phyloP scores from a whole-genome alignment of 2,888 invertebrate genomes.

The Pachydiplax longipennis region DNA sequence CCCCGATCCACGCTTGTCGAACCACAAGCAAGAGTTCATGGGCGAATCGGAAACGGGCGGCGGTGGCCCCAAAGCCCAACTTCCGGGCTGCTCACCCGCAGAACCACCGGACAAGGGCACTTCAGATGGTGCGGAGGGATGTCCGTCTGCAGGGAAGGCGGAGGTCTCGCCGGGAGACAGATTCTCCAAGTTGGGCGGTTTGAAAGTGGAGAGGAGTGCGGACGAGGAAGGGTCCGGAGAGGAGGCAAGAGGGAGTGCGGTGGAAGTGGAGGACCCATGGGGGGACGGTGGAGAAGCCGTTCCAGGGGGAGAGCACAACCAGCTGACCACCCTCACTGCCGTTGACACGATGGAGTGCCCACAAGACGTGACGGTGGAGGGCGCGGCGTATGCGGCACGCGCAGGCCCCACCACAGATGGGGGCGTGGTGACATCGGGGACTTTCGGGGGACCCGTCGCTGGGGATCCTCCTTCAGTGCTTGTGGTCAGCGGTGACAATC shows the following conservation, averaged over 20 bases:
- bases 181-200: background rate
- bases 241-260: background rate
- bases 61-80: background rate
- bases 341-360: conserved; percentile 38
- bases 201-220: background rate
- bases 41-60: background rate
- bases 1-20: background rate
- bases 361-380: conserved; percentile 18
- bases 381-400: conserved; percentile 22
- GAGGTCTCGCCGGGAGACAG: too few relatives aligned
- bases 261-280: conserved; percentile 20
- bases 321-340: conserved; percentile 35
- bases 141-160: background rate
- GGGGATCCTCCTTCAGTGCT: conserved; percentile 18
- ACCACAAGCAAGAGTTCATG: background rate
- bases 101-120: background rate
- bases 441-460: background rate
- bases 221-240: background rate
- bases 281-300: background rate
- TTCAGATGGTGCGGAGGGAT: background rate
- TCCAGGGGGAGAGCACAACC: conserved; percentile 11
- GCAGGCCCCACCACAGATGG: background rate
- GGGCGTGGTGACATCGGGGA: background rate
- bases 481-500: conserved; percentile 1
- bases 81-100: background rate